Evolutionary conservation across 2,888 invertebrate genomes (phyloP).

Genomic region (Mesodorylaimus sp.): DNA sequence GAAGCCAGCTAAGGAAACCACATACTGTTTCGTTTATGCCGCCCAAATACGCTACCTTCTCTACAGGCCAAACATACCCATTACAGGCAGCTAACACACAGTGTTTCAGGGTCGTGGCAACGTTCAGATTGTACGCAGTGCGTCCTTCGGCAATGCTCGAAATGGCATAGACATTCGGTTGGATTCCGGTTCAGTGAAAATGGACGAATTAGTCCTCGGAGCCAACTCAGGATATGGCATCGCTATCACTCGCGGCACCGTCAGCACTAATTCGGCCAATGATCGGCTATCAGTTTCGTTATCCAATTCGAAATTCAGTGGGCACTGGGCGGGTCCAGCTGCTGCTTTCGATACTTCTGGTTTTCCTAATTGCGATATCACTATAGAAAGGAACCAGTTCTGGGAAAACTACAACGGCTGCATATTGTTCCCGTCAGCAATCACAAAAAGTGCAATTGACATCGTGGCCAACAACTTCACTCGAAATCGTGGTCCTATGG

Average conservation of each 20-base stretch:
- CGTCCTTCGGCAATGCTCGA: neutral
- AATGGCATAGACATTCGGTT: neutral
- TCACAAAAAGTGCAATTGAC: neutral
- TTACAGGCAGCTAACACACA: too few species aligned
- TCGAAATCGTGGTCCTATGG: neutral
- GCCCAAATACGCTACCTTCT: too few species aligned
- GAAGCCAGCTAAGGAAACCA: too few species aligned
- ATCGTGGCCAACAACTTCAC: neutral
- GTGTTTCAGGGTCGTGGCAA: neutral
- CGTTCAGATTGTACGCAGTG: neutral
- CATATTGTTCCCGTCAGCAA: neutral
- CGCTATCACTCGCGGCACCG: neutral
- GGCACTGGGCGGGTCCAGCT: slow-evolving; percentile 4
- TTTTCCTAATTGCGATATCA: neutral
- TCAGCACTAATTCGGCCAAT: neutral
- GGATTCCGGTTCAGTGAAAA: neutral
- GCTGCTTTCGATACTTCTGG: neutral
- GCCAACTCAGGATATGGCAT: neutral
- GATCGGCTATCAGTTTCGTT: neutral
- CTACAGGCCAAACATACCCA: too few species aligned
- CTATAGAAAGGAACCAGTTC: neutral
- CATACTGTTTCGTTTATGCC: too few species aligned
- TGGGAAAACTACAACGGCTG: slow-evolving; percentile 8
- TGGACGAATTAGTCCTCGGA: neutral
- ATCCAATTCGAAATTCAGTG: neutral